Evolutionary conservation across 2,113 vertebrate genomes (phyloP).

Genomic region (Odontophorus gujanensis): DNA sequence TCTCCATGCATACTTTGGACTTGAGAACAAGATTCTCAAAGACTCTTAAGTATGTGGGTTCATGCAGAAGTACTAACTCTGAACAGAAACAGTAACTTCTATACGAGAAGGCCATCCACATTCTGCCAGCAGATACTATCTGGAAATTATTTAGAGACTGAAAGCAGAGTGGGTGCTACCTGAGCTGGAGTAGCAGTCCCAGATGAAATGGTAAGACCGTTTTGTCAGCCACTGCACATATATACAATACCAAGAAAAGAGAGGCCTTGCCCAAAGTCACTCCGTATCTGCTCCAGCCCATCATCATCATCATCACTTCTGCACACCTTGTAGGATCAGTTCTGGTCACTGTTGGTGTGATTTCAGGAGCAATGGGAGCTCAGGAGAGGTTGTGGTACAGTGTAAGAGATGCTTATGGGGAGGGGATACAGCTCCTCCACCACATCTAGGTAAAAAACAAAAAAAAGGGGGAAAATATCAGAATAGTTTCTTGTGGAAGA

Average conservation of each 20-base stretch:
- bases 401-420: accelerated
- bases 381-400: accelerated
- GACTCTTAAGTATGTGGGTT: background rate
- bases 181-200: background rate
- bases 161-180: background rate
- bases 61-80: background rate
- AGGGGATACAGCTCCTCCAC: background rate
- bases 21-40: slow-evolving; percentile 5
- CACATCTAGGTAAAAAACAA: accelerated
- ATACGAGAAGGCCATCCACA: background rate
- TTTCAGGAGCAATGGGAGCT: background rate
- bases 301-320: accelerated
- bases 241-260: background rate
- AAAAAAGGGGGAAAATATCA: background rate
- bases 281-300: accelerated
- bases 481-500: background rate
- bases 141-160: background rate
- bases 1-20: background rate
- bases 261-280: background rate
- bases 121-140: background rate
- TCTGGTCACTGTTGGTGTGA: accelerated
- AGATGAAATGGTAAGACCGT: background rate
- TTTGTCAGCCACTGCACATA: background rate
- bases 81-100: background rate
- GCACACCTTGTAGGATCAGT: accelerated